A percentile compares a stretch with the other conserved stretches of the same genome.
These are phyloP conservation scores for Epizoanthus rinbou DNA, from an alignment of 92 coral and sea anemone species.

Conservation along the genomic window DNA sequence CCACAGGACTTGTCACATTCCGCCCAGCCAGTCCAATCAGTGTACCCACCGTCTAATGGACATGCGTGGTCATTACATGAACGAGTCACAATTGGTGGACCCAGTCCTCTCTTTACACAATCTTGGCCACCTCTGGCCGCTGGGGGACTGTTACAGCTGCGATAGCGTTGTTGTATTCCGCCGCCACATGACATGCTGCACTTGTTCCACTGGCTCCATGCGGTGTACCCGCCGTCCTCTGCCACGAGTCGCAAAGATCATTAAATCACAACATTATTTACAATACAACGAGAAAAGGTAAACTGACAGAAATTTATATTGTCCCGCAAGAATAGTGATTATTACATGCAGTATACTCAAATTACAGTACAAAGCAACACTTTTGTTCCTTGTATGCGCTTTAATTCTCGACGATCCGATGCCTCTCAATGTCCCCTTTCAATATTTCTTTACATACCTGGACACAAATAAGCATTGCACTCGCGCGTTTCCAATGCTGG, in stretches of 20 bases:
- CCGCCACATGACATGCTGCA: constrained; percentile 94
- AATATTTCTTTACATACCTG: constrained; percentile 58
- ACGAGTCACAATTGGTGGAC: constrained; percentile 76
- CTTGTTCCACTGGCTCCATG: constrained; percentile 91
- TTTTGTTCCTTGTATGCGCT: too few relatives aligned
- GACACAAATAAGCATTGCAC: constrained; percentile 84
- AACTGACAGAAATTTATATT: too few relatives aligned
- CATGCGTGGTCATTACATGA: constrained; percentile 72
- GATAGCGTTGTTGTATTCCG: constrained; percentile 78
- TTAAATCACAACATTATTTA: background rate
- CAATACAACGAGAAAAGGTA: background rate
- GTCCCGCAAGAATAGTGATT: too few relatives aligned
- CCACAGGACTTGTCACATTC: constrained; percentile 92
- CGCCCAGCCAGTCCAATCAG: constrained; percentile 97
- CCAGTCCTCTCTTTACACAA: constrained; percentile 72
- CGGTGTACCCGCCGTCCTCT: constrained; percentile 86
- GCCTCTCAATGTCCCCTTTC: background rate
- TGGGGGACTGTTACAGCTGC: constrained; percentile 85
- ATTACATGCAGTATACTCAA: too few relatives aligned
- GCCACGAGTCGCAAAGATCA: background rate
- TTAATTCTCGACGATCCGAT: too few relatives aligned
- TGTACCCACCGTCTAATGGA: constrained; percentile 91
- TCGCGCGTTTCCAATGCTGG: constrained; percentile 85
- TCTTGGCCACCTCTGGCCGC: constrained; percentile 90
- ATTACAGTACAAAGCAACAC: too few relatives aligned